phyloP scores from a whole-genome alignment of 2,888 invertebrate species.

The Oscheius onirici region DNA sequence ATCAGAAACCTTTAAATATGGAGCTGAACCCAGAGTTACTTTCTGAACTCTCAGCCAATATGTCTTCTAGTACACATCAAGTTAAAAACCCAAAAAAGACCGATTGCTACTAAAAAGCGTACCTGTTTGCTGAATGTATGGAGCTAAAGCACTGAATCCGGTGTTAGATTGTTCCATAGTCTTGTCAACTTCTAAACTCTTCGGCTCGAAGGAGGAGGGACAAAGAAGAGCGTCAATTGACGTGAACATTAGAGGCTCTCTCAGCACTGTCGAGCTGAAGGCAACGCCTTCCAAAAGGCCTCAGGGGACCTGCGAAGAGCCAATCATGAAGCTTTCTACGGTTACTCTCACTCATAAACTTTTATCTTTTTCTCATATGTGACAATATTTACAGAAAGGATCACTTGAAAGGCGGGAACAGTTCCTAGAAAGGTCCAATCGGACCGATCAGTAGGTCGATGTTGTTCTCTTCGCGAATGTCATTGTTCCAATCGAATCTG shows the following conservation, averaged over 20 bases:
- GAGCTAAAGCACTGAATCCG: too few relatives aligned
- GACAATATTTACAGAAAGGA: neutral
- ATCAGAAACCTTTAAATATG: too few relatives aligned
- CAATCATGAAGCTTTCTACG: constrained; percentile 4
- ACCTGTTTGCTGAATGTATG: neutral
- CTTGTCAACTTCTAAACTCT: neutral
- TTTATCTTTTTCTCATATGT: neutral
- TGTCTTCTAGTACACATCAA: too few relatives aligned
- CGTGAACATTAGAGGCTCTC: constrained; percentile 20
- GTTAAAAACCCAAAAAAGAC: too few relatives aligned
- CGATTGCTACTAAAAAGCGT: neutral
- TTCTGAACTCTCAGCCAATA: too few relatives aligned
- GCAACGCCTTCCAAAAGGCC: neutral
- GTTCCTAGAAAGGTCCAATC: neutral
- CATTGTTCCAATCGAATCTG: neutral
- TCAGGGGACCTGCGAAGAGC: neutral
- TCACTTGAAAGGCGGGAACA: neutral
- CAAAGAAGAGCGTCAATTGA: constrained; percentile 37
- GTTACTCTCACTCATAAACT: neutral
- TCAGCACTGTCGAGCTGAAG: neutral
- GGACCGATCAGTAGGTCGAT: neutral
- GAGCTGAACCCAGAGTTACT: too few relatives aligned
- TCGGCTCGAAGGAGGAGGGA: neutral
- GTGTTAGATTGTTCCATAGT: neutral
- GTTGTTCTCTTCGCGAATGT: neutral